These are phyloP conservation scores for Hirundo rustica DNA, from an alignment of 2,797 vertebrate genomes.

Conservation along the genomic window DNA sequence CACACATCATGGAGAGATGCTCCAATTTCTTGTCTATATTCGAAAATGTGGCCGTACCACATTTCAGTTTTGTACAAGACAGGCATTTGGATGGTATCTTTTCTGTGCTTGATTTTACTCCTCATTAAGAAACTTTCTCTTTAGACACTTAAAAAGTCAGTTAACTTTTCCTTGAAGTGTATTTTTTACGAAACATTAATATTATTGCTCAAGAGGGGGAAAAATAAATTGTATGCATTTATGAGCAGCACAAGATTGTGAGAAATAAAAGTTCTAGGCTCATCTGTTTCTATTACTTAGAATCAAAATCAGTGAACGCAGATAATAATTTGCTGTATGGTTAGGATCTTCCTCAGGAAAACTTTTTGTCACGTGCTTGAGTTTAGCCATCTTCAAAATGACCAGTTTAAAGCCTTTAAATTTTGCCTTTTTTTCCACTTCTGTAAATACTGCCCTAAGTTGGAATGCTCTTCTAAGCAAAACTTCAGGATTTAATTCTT, in stretches of 20 bases:
- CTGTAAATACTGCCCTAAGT: background rate
- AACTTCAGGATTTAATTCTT: background rate
- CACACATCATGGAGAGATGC: background rate
- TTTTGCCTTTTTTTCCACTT: background rate
- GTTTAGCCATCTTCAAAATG: background rate
- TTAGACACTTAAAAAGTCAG: background rate
- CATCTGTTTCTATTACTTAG: background rate
- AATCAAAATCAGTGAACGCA: background rate
- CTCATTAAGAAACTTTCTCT: background rate
- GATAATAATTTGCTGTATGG: background rate
- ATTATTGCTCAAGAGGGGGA: background rate
- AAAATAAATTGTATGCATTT: background rate
- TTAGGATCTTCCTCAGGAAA: background rate
- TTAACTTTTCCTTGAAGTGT: background rate
- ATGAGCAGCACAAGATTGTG: background rate
- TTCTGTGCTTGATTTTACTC: background rate
- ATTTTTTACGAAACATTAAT: background rate
- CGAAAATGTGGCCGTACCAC: background rate
- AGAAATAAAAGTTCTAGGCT: background rate
- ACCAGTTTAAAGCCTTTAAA: background rate
- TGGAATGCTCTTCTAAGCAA: background rate
- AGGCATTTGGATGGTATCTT: background rate
- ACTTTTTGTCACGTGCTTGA: background rate
- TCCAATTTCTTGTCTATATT: background rate
- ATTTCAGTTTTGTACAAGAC: background rate